These are phyloP conservation scores for Pogoniulus pusillus DNA, from an alignment of 2,797 vertebrate genomes.

Conservation along the genomic window DNA sequence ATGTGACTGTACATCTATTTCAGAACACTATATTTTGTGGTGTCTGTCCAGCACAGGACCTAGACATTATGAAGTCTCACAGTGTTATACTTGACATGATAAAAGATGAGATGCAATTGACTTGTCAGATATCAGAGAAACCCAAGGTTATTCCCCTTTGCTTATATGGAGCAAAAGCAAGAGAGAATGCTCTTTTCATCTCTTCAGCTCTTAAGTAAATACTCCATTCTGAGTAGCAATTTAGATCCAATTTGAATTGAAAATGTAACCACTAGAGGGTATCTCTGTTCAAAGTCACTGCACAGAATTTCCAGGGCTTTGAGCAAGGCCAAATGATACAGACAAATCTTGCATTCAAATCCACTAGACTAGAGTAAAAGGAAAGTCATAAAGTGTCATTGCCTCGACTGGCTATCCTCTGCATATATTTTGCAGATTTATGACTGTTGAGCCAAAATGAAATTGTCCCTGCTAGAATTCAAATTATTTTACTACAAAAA, in stretches of 20 bases:
- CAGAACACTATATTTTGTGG: background rate
- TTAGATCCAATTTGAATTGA: background rate
- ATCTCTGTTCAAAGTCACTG: constrained; percentile 45
- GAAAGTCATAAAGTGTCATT: background rate
- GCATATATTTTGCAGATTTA: background rate
- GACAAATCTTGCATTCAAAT: background rate
- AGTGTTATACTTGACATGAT: background rate
- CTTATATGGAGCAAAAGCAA: background rate
- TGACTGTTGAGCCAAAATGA: background rate
- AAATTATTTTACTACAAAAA: constrained; percentile 23
- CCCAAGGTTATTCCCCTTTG: constrained; percentile 6
- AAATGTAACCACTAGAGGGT: constrained; percentile 71
- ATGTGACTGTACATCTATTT: constrained; percentile 29
- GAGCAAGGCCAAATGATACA: background rate
- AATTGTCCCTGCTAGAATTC: constrained; percentile 15
- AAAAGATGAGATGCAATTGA: constrained; percentile 35
- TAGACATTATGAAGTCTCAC: background rate
- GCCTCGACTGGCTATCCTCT: background rate
- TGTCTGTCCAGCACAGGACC: background rate
- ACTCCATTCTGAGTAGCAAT: constrained; percentile 3
- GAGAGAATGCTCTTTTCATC: background rate
- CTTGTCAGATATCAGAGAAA: constrained; percentile 1
- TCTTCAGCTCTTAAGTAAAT: constrained; percentile 32
- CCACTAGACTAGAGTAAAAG: background rate
- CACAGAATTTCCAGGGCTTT: background rate